These are phyloP conservation scores for Neotoma lepida DNA, from an alignment of 2,113 vertebrate species.

Conservation along the genomic window DNA sequence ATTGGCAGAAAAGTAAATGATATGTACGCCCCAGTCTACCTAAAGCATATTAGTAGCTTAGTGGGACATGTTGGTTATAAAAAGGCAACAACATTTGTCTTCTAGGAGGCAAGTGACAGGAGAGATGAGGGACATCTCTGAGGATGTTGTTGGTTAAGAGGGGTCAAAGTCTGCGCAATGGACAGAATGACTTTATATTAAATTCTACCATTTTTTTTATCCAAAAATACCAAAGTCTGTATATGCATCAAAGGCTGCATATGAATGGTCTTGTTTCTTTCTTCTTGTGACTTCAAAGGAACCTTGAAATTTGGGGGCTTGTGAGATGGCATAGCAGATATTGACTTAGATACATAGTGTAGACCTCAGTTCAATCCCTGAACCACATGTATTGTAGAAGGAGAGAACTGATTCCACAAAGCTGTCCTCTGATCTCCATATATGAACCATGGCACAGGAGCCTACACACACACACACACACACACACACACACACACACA, in stretches of 20 bases:
- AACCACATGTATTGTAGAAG: background rate
- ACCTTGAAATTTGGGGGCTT: background rate
- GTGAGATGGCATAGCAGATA: background rate
- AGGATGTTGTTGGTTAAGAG: background rate
- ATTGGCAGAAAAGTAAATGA: slow-evolving; percentile 5
- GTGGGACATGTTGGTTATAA: background rate
- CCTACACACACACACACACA: background rate
- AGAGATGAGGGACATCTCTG: background rate
- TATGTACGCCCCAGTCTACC: background rate
- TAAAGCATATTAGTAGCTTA: slow-evolving; percentile 20
- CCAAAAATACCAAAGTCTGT: slow-evolving; percentile 6
- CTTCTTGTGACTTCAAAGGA: slow-evolving; percentile 39
- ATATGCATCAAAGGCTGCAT: background rate
- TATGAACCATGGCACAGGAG: too few relatives aligned
- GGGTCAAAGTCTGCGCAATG: background rate
- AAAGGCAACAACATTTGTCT: background rate
- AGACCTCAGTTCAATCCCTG: background rate
- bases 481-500: background rate
- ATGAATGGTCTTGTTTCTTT: background rate
- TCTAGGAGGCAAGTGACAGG: background rate
- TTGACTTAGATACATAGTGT: background rate
- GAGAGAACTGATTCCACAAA: background rate
- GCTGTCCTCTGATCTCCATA: background rate
- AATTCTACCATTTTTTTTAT: background rate
- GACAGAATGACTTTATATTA: background rate